Percentiles rank a stretch among this genome's conserved stretches.
phyloP scores from a whole-genome alignment of 1,140 invertebrate genomes.

The Megathymus violae region DNA sequence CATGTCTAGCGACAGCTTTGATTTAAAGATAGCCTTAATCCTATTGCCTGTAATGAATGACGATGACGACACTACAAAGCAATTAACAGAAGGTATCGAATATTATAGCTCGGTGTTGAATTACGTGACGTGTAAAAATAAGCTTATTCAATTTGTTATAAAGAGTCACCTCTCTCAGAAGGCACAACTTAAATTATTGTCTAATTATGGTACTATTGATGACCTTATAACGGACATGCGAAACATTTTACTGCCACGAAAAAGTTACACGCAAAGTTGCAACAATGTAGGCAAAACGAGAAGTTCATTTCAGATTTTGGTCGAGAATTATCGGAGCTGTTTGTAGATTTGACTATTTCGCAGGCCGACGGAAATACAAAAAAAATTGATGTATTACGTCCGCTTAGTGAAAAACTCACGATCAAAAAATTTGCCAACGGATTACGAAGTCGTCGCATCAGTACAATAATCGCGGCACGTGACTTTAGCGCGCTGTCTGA shows the following conservation, averaged over 20 bases:
- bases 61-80: constrained; percentile 15
- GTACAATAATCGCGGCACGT: constrained; percentile 35
- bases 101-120: constrained; percentile 26
- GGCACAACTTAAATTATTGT: constrained; percentile 24
- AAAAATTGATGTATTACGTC: constrained; percentile 25
- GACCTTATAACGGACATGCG: constrained; percentile 29
- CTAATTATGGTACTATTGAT: constrained; percentile 20
- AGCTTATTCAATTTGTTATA: constrained; percentile 35
- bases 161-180: constrained; percentile 27
- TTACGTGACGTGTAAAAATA: constrained; percentile 14
- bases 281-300: constrained; percentile 24
- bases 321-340: constrained; percentile 22
- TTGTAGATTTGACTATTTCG: constrained; percentile 28
- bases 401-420: constrained; percentile 28
- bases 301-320: constrained; percentile 25
- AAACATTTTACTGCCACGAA: constrained; percentile 23
- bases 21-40: constrained; percentile 16
- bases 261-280: constrained; percentile 29
- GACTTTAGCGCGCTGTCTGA: constrained; percentile 18
- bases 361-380: constrained; percentile 20
- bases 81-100: constrained; percentile 27
- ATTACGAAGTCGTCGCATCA: constrained; percentile 25
- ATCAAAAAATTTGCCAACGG: constrained; percentile 33
- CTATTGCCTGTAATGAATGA: constrained; percentile 11
- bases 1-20: constrained; percentile 3